Conservation (phyloP, 2,113 vertebrate species). For the Smithornis capensis region DNA sequence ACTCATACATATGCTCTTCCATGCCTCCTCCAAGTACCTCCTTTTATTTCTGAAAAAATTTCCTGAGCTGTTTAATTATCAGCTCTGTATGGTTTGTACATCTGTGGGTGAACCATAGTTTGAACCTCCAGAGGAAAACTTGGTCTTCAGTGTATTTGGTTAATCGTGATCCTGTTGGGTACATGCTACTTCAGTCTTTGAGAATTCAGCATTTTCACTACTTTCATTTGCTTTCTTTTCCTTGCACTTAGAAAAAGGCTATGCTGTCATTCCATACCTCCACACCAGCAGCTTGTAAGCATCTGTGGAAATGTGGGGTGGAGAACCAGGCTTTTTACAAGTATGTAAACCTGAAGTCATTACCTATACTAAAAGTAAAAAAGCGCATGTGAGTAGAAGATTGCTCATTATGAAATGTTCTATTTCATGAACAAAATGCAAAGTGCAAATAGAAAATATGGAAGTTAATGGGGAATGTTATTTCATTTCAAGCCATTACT, state of each 20-base stretch:
- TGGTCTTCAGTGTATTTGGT: neutral
- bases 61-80: neutral
- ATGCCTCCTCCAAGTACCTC: neutral
- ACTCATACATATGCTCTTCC: neutral
- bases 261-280: conserved; percentile 96
- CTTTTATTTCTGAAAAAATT: neutral
- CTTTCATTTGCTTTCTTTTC: conserved; percentile 47
- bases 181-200: neutral
- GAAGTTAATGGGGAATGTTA: neutral
- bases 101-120: neutral
- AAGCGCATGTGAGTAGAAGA: neutral
- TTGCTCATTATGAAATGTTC: neutral
- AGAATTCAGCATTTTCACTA: neutral
- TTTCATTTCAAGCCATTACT: neutral
- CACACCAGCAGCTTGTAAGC: conserved; percentile 97
- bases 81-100: fast-evolving
- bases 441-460: neutral
- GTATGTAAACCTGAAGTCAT: conserved; percentile 74
- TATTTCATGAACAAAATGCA: neutral
- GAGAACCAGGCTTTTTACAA: conserved; percentile 99
- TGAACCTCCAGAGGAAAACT: neutral
- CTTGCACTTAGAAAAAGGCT: conserved; percentile 88
- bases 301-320: conserved; percentile 97
- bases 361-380: neutral
- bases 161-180: neutral